Evolutionary conservation across 2,888 invertebrate species (phyloP).

Genomic region (Congeria kusceri): DNA sequence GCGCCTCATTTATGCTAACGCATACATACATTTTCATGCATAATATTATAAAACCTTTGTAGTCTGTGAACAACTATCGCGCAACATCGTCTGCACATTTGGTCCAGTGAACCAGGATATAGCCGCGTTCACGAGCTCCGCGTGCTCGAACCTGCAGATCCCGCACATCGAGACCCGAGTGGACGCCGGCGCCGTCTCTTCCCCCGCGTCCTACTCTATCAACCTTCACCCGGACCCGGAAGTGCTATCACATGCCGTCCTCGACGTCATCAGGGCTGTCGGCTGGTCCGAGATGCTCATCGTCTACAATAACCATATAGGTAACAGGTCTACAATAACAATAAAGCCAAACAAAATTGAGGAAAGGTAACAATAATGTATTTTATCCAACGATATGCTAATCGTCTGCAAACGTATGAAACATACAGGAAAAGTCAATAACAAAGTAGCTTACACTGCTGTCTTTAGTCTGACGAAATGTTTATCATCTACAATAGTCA

Average conservation of each 20-base stretch:
- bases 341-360: too few relatives aligned
- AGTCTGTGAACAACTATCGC: conserved; percentile 86
- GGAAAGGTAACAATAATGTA: too few relatives aligned
- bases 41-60: conserved; percentile 41
- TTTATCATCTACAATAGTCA: too few relatives aligned
- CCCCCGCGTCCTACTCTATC: conserved; percentile 92
- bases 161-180: conserved; percentile 93
- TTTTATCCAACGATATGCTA: too few relatives aligned
- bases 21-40: too few relatives aligned
- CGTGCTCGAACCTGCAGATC: conserved; percentile 93
- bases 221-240: conserved; percentile 92
- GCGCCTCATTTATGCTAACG: too few relatives aligned
- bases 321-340: conserved; percentile 69
- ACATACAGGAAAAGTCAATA: too few relatives aligned
- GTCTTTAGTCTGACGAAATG: too few relatives aligned
- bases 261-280: conserved; percentile 92
- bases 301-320: conserved; percentile 94
- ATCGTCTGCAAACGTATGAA: too few relatives aligned
- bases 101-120: conserved; percentile 91
- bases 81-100: conserved; percentile 92
- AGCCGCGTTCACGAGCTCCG: conserved; percentile 92
- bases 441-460: too few relatives aligned
- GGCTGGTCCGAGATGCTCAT: conserved; percentile 94
- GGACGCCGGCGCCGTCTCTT: conserved; percentile 73
- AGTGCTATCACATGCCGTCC: conserved; percentile 92